Evolutionary conservation across 2,113 vertebrate genomes (phyloP), one percentile per base, ranked within the genome.

Genomic region (Poecilia latipinna): DNA sequence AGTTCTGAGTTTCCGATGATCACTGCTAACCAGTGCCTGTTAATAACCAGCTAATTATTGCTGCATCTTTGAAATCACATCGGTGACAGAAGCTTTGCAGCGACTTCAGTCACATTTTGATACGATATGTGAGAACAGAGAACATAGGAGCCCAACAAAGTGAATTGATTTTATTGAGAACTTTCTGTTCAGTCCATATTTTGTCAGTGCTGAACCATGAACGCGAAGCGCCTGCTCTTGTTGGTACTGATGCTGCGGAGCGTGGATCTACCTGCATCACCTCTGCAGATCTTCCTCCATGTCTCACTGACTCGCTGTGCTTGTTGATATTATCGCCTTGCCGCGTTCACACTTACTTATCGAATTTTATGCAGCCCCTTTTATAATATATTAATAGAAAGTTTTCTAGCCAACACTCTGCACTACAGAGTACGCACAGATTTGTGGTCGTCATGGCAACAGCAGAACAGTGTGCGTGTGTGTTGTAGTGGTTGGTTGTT

Each of bases 381-480:
- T 51, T 13, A 69, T 4, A 5, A 11, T 39, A 12, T 32, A 65
- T 28, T 63, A 72, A 12, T 28, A 51, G 61, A 77, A 37, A 86
- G 71, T 85, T 88, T 62, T 72, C 74, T 83, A 48, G 61, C 28
- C 31, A 3, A 11, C 67, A 33, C 3, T 68, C 71, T 83, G 8
- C 65, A 73, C 51, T 44, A 28, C 37, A 67, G 8, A 57, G 51
- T 57, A 44, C 77, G 33, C 80, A 75, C 65, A 70, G 73, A 78
- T 86, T 82, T 70, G 62, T 76, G 73, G 95, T 96, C 94, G 94
- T 92, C 91, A 90, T 80, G 88, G 94, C 86, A 94, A 95, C 93
- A 88, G 82, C 67, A 80, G 88, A 83, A 84, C 74, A 51, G 70
- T 8, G 33, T 64, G 68, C 61, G n/a, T 68, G 12, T 42, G 39